Conservation (phyloP, 2,888 invertebrate species). For the Catocala sponsa region DNA sequence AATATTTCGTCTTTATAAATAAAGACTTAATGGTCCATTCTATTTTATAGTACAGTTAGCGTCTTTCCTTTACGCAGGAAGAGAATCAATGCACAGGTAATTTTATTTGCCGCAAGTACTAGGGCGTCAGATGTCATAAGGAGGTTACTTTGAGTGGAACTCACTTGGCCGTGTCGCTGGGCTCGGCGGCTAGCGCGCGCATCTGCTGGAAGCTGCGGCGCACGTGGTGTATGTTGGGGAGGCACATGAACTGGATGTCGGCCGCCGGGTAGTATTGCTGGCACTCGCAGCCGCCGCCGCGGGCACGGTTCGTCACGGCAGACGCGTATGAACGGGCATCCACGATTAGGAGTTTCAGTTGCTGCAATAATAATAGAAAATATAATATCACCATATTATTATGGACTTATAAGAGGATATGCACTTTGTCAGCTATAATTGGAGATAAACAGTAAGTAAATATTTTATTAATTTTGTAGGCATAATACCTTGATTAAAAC, state of each 20-base stretch:
- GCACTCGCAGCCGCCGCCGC: slow-evolving; percentile 99
- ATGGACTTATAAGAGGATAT: too few species aligned
- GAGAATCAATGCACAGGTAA: too few species aligned
- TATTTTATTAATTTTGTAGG: too few species aligned
- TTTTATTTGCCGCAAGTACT: neutral
- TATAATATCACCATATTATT: too few species aligned
- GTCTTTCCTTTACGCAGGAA: too few species aligned
- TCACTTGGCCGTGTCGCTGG: slow-evolving; percentile 93
- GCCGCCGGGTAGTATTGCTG: slow-evolving; percentile 98
- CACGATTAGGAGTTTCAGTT: slow-evolving; percentile 93
- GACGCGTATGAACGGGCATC: slow-evolving; percentile 99
- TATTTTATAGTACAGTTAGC: too few species aligned
- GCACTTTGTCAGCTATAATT: too few species aligned
- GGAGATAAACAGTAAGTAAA: too few species aligned
- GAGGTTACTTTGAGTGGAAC: slow-evolving; percentile 27
- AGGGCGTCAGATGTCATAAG: slow-evolving; percentile 5
- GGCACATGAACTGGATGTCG: slow-evolving; percentile 98
- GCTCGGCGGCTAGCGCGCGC: slow-evolving; percentile 92
- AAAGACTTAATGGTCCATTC: too few species aligned
- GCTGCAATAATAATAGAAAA: slow-evolving; percentile 75
- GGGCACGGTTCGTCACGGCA: slow-evolving; percentile 98
- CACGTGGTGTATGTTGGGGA: slow-evolving; percentile 99
- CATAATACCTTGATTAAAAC: too few species aligned
- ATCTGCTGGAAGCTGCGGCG: slow-evolving; percentile 97
- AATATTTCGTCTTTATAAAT: too few species aligned